Evolutionary conservation across 2,113 vertebrate species (phyloP), one percentile per base, ranked within the genome.

Genomic region (Passerina amoena): DNA sequence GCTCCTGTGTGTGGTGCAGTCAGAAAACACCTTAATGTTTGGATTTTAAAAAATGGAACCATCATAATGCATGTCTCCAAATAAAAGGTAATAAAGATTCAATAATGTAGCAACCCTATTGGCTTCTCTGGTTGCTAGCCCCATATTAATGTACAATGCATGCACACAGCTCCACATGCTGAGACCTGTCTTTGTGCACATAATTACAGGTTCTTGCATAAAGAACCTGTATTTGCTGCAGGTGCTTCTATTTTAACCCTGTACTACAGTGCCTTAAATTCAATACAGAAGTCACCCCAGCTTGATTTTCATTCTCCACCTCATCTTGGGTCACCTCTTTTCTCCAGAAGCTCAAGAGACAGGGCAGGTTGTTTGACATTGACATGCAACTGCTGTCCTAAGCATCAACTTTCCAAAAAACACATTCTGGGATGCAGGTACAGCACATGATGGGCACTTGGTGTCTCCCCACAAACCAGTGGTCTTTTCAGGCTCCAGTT

Each of bases 211-310:
- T 30, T 61, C 75, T 61, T 83, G 42, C 40, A 53, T 28, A 33
- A 92, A 88, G 68, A 57, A 57, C 33, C 21, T 57, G 54, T n/a
- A n/a, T 14, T 57, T 57, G 59, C 45, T 85, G 45, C 53, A 77
- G 72, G 38, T 86, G n/a, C 25, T 77, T 94, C 85, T 80, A 7
- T 69, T 86, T 94, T 90, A 89, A 90, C 85, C 42, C 61, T 68
- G 25, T 61, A 25, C 61, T 87, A 20, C 33, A n/a, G 53, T 33
- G 45, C 17, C 70, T 61, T 37, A 37, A 80, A 82, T 69, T 80
- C 45, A 51, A 50, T 27, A 37, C 40, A 53, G 57, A 72, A 69
- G 10, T 45, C 44, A 51, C 15, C 9, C 44, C n/a, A 70, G 33
- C 61, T 38, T 10, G 2, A 59, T 61, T 86, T 48, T 72, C 20